A percentile compares a stretch with the other conserved stretches of the same genome.
These are phyloP conservation scores for Vipera ursinii DNA, from an alignment of 2,797 vertebrate genomes.

Conservation along the genomic window DNA sequence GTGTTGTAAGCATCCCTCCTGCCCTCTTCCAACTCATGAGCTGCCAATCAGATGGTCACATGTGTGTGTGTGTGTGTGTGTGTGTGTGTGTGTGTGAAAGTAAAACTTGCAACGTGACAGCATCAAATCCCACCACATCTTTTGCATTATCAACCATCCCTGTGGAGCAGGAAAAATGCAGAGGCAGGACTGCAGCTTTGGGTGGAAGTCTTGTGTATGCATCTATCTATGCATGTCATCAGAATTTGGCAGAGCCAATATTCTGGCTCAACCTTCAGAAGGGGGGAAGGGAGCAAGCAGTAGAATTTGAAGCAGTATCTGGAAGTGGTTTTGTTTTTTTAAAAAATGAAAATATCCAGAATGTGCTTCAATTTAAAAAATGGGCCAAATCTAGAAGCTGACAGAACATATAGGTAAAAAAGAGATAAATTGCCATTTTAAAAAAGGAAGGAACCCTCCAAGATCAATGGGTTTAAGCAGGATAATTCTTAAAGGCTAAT, in stretches of 20 bases:
- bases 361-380: neutral
- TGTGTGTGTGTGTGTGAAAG: no score
- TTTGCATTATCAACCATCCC: neutral
- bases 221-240: neutral
- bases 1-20: neutral
- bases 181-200: neutral
- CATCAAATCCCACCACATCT: neutral
- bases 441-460: neutral
- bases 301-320: neutral
- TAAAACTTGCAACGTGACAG: neutral
- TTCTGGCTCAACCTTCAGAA: neutral
- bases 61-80: neutral
- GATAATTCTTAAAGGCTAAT: neutral
- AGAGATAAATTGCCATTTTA: neutral
- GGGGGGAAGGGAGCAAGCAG: neutral
- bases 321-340: neutral
- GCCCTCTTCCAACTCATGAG: neutral
- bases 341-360: neutral
- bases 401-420: neutral
- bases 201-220: neutral
- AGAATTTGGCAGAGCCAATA: neutral
- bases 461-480: neutral
- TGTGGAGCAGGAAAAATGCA: neutral
- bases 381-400: neutral
- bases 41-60: neutral